These are phyloP conservation scores for Mechanitis messenoides DNA, from an alignment of 2,888 invertebrate genomes.

Conservation along the genomic window DNA sequence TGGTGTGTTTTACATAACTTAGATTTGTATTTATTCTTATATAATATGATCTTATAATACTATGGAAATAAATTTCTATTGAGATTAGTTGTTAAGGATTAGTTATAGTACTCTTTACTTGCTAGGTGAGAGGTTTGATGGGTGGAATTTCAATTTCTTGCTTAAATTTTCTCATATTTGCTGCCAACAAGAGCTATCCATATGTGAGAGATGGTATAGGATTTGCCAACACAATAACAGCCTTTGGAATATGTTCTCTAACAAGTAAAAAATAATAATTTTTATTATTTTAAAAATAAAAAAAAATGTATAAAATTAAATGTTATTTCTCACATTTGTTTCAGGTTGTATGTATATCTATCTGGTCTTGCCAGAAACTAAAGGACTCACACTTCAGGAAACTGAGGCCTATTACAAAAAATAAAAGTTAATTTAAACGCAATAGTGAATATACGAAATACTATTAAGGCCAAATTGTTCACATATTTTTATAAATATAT, in stretches of 20 bases:
- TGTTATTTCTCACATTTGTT: not conserved
- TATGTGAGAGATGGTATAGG: conserved; percentile 12
- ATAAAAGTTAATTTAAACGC: not conserved
- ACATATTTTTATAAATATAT: no score
- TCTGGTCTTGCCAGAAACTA: conserved; percentile 14
- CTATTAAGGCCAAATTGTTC: no score
- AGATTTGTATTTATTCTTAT: no score
- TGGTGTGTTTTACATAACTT: no score
- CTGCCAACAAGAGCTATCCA: conserved; percentile 9
- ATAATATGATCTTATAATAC: no score
- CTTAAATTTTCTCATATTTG: conserved; percentile 10
- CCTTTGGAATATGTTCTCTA: conserved; percentile 12
- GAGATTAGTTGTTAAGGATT: no score
- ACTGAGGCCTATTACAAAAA: conserved; percentile 13
- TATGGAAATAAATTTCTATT: no score
- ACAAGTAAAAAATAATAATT: not conserved
- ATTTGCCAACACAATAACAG: conserved; percentile 11
- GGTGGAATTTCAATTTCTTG: conserved; percentile 10
- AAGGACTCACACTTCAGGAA: conserved; percentile 11
- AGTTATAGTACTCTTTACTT: not conserved
- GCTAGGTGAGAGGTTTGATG: conserved; percentile 11
- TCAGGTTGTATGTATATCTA: conserved; percentile 12
- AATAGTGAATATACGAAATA: not conserved
- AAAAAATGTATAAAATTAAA: not conserved
- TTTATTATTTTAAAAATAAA: not conserved